Evolutionary conservation across 2,797 vertebrate species (phyloP).

Genomic region (Sibirionetta formosa): DNA sequence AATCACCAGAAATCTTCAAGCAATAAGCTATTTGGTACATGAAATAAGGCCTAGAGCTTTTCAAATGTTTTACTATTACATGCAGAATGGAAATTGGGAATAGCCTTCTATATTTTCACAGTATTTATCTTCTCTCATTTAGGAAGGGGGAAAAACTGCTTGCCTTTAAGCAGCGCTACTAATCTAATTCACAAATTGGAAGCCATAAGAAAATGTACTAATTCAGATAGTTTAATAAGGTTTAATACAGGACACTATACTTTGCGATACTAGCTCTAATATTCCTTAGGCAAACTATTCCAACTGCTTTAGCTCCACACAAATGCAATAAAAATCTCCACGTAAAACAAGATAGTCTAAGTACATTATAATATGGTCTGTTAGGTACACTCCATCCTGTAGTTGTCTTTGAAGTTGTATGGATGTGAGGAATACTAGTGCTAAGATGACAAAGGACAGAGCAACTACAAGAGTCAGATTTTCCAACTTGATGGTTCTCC

Average conservation of each 20-base stretch:
- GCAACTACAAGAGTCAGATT: neutral
- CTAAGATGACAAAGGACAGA: neutral
- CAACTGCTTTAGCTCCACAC: neutral
- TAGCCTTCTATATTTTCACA: slow-evolving; percentile 10
- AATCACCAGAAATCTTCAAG: slow-evolving; percentile 6
- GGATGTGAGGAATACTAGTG: neutral
- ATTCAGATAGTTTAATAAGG: neutral
- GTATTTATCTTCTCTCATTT: neutral
- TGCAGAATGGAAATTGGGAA: slow-evolving; percentile 7
- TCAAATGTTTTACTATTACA: slow-evolving; percentile 14
- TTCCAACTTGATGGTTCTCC: neutral
- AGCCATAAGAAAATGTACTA: neutral
- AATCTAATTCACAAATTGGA: slow-evolving; percentile 2
- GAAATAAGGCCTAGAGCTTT: neutral
- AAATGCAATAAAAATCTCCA: slow-evolving; percentile 2
- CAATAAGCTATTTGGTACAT: neutral
- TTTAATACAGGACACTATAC: neutral
- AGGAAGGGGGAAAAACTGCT: slow-evolving; percentile 2
- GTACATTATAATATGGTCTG: neutral
- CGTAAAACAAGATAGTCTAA: neutral
- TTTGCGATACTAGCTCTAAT: neutral
- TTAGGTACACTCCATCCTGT: neutral
- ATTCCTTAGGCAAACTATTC: neutral
- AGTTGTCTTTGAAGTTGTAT: neutral
- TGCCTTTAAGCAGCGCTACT: neutral